phyloP scores from a whole-genome alignment of 2,888 invertebrate genomes.

The Dinocampus coccinellae region DNA sequence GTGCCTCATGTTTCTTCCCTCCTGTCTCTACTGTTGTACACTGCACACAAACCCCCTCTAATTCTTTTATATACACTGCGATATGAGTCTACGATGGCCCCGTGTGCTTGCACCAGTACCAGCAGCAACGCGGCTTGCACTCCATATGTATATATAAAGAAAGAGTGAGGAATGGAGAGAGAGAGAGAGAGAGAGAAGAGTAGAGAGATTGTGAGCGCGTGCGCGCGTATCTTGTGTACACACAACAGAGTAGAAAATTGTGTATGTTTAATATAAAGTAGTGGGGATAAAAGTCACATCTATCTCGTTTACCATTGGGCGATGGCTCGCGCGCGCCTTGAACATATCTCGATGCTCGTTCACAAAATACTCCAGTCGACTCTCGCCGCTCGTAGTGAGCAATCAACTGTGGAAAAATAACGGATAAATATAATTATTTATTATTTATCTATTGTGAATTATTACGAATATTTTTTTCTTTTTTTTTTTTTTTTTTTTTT shows the following conservation, averaged over 20 bases:
- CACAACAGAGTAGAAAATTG: constrained; percentile 16
- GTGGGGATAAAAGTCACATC: constrained; percentile 34
- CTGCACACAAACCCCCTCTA: background rate
- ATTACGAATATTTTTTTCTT: too few species aligned
- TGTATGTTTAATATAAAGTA: background rate
- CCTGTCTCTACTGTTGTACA: constrained; percentile 21
- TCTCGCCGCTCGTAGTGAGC: constrained; percentile 61
- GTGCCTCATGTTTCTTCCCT: constrained; percentile 54
- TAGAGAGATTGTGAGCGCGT: too few species aligned
- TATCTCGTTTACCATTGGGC: constrained; percentile 53
- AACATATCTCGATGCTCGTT: constrained; percentile 59
- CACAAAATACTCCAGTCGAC: constrained; percentile 61
- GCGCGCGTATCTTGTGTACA: constrained; percentile 25
- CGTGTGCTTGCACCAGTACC: background rate
- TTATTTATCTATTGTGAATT: background rate
- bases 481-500: too few species aligned
- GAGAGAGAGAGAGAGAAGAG: too few species aligned
- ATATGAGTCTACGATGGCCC: too few species aligned
- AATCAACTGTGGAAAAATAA: constrained; percentile 45
- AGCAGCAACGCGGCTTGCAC: background rate
- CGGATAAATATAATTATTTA: constrained; percentile 21
- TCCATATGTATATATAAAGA: constrained; percentile 4
- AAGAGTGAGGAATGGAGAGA: background rate
- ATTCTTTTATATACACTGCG: constrained; percentile 27
- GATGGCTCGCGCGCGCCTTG: constrained; percentile 65